Base-by-base conservation (phyloP, 1,140 invertebrate genomes). In the Drosophila ficusphila region DNA sequence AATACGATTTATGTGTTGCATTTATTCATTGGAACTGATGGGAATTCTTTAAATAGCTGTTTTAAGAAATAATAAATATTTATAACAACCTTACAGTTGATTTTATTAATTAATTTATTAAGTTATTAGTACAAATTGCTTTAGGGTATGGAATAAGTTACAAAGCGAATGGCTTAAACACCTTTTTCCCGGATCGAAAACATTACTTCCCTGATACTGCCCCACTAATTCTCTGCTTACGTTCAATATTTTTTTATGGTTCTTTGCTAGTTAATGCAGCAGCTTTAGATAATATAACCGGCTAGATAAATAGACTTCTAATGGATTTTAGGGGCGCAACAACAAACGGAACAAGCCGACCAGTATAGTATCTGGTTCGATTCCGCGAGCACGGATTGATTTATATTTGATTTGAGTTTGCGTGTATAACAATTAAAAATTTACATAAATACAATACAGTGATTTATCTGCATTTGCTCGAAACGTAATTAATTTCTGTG, bases 361-460 rank as follows among this genome's bases (percentile, higher is more conserved):
- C 31, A 47, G 38, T 18, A 61, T 34, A 27, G 39, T 31, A 18
- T 31, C 16, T n/a, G 54, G 29, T 54, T 49, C 34, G 41, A 56
- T 42, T 68, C 60, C 52, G 9, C 18, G 11, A 16, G 54, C 25
- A 16, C 14, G 9, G 8, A 0, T 27, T 67, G 64, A 67, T 67
- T 67, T 42, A 51, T 67, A 51, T 34, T 52, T 52, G 16, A 9
- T 2, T 51, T 65, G 34, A 19, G 16, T 31, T 51, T 27, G 44
- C 34, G n/a, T 51, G 60, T 52, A 41, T 48, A 25, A 27, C 60
- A 67, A 67, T 67, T 67, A 42, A 51, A 65, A 33, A 67, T 67
- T 52, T 52, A 29, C 46, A 67, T 67, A 67, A 67, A 42, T 52
- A 67, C 64, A 67, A 67, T 67, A 29, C 27, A 67, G 16, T 67